Evolutionary conservation across 2,113 vertebrate species (phyloP).

Genomic region (Procavia capensis): DNA sequence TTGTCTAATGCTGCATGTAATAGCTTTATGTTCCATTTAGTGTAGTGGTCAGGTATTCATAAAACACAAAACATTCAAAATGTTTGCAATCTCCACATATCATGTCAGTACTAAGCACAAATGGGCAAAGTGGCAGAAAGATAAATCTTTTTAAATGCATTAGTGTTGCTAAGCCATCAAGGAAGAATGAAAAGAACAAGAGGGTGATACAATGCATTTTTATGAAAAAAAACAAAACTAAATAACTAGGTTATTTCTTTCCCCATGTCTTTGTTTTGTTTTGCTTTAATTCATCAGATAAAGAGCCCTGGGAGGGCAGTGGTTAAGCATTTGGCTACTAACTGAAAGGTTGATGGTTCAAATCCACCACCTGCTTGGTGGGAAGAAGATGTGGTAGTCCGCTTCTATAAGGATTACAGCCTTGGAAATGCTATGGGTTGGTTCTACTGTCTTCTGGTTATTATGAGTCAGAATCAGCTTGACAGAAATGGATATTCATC

Average conservation of each 20-base stretch:
- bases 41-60: not conserved
- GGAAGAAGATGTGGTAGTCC: too few relatives aligned
- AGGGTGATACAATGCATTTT: not conserved
- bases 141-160: not conserved
- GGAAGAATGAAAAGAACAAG: not conserved
- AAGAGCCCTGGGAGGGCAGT: too few relatives aligned
- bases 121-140: not conserved
- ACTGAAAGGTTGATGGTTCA: too few relatives aligned
- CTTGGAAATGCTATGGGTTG: too few relatives aligned
- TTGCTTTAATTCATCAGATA: not conserved
- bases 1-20: not conserved
- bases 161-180: not conserved
- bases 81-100: not conserved
- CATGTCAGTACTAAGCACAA: not conserved
- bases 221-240: slow-evolving; percentile 13
- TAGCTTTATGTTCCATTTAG: not conserved
- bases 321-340: too few relatives aligned
- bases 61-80: slow-evolving; percentile 40
- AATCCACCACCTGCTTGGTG: too few relatives aligned
- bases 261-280: not conserved
- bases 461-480: too few relatives aligned
- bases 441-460: too few relatives aligned
- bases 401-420: too few relatives aligned
- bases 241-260: not conserved
- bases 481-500: not conserved